These are phyloP conservation scores for Calephelis nemesis DNA, from an alignment of 1,140 invertebrate species.

Conservation along the genomic window DNA sequence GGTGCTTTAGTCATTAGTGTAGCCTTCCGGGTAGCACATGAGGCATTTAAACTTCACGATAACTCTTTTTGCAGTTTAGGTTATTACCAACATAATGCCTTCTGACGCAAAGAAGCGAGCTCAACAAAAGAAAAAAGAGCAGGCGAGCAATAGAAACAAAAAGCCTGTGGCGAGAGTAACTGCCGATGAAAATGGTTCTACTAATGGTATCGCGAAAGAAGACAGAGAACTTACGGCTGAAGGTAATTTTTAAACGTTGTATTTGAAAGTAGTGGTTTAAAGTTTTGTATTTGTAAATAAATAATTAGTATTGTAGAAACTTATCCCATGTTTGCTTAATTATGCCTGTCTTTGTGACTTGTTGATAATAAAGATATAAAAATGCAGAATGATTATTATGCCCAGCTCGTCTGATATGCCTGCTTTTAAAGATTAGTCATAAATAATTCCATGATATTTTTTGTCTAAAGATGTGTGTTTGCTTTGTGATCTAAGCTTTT, in stretches of 20 bases:
- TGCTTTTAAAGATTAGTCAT: no score
- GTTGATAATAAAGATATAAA: no score
- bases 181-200: constrained; percentile 76
- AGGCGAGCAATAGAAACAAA: constrained; percentile 89
- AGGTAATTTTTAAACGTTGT: constrained; percentile 46
- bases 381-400: no score
- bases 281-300: neutral
- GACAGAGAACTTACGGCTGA: constrained; percentile 79
- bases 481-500: no score
- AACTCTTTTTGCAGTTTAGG: constrained; percentile 33
- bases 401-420: no score
- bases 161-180: constrained; percentile 80
- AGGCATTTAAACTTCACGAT: constrained; percentile 31
- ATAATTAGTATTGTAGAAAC: neutral
- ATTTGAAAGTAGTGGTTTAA: neutral
- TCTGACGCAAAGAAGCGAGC: constrained; percentile 98
- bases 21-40: constrained; percentile 6
- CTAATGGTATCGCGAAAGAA: constrained; percentile 60
- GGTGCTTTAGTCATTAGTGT: constrained; percentile 4
- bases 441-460: no score
- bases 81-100: constrained; percentile 85
- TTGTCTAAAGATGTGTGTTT: no score
- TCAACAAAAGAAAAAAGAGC: constrained; percentile 98
- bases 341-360: no score
- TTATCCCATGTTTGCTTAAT: no score